Conservation (phyloP, 2,113 vertebrate genomes). For the Willisornis vidua region DNA sequence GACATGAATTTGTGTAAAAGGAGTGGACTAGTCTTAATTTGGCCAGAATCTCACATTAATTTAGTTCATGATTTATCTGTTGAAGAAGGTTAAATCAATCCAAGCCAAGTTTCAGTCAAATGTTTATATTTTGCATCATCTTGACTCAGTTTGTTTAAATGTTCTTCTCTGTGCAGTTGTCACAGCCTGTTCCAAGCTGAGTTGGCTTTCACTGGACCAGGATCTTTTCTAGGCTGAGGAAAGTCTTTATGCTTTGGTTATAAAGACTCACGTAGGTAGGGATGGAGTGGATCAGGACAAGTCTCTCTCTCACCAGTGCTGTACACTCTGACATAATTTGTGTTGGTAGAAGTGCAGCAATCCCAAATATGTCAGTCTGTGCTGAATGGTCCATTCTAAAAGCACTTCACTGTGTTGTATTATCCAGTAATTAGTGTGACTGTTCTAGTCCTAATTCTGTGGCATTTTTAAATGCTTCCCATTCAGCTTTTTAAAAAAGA, state of each 20-base stretch:
- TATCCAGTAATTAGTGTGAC: background rate
- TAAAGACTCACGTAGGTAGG: background rate
- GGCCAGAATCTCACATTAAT: conserved; percentile 17
- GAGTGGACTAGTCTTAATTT: background rate
- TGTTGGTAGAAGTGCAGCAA: background rate
- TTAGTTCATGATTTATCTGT: conserved; percentile 53
- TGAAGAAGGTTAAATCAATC: conserved; percentile 38
- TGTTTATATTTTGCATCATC: conserved; percentile 57
- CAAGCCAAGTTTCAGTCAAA: conserved; percentile 55
- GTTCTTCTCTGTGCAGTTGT: background rate
- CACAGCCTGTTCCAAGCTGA: background rate
- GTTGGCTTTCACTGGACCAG: background rate
- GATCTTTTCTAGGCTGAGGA: background rate
- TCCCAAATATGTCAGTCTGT: background rate
- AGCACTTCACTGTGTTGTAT: background rate
- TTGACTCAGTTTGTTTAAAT: conserved; percentile 51
- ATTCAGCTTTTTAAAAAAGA: background rate
- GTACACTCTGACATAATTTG: background rate
- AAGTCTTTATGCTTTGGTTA: background rate
- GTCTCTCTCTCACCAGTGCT: background rate
- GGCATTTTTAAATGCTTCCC: background rate
- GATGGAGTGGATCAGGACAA: background rate
- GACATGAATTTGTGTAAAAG: background rate
- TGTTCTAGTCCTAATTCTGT: background rate
- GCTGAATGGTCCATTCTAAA: background rate